Evolutionary conservation across 2,113 vertebrate genomes (phyloP).

Genomic region (Jaculus jaculus): DNA sequence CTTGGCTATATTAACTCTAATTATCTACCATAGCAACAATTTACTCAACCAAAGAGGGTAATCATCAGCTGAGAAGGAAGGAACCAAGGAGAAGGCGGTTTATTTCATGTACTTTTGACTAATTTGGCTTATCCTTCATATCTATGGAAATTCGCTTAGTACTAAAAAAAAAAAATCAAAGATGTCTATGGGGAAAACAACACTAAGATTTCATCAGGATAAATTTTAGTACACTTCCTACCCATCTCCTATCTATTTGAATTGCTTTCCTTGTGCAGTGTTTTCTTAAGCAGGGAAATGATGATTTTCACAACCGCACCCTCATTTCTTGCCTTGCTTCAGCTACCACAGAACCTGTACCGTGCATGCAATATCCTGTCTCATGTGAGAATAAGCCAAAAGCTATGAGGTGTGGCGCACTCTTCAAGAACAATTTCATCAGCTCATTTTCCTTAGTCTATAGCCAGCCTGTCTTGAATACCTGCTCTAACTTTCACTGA

Average conservation of each 20-base stretch:
- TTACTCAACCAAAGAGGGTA: constrained; percentile 28
- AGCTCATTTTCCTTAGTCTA: constrained; percentile 13
- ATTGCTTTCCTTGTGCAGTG: background rate
- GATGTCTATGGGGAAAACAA: background rate
- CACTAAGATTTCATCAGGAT: background rate
- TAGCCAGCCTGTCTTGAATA: background rate
- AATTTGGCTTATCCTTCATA: constrained; percentile 41
- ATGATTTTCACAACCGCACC: background rate
- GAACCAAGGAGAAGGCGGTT: background rate
- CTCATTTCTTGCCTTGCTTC: background rate
- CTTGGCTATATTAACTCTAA: constrained; percentile 48
- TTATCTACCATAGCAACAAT: constrained; percentile 44
- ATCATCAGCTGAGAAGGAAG: background rate
- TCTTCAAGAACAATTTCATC: background rate
- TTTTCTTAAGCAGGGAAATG: background rate
- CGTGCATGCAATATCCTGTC: background rate
- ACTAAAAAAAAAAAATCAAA: constrained; percentile 1
- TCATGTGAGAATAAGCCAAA: background rate
- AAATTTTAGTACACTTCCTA: background rate
- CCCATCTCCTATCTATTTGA: background rate
- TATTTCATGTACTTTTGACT: constrained; percentile 45
- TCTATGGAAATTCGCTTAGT: constrained; percentile 11
- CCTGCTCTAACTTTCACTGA: background rate
- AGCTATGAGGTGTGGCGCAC: background rate
- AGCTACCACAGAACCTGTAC: background rate